phyloP scores from a whole-genome alignment of 2,888 invertebrate genomes.

The Timema podura region DNA sequence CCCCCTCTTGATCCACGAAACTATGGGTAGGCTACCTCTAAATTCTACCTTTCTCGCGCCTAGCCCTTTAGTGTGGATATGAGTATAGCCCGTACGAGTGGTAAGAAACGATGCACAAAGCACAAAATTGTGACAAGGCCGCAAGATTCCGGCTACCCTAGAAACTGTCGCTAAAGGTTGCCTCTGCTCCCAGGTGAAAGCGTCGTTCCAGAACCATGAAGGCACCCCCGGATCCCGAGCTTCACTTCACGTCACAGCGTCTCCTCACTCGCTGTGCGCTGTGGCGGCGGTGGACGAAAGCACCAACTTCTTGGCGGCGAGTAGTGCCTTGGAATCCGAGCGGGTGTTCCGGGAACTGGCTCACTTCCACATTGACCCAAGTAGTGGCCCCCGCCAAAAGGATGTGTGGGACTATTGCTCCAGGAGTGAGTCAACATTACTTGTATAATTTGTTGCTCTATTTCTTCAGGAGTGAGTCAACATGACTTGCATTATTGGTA shows the following conservation, averaged over 20 bases:
- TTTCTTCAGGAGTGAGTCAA: no score
- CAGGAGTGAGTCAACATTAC: slow-evolving; percentile 29
- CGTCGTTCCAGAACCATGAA: slow-evolving; percentile 19
- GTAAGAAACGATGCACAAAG: no score
- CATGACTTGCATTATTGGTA: no score
- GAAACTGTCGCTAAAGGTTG: background rate
- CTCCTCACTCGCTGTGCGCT: slow-evolving; percentile 54
- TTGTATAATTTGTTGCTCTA: background rate
- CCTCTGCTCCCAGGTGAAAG: slow-evolving; percentile 22
- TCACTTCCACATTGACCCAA: slow-evolving; percentile 41
- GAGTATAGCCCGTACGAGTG: no score
- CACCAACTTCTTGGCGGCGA: slow-evolving; percentile 46
- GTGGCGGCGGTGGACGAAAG: slow-evolving; percentile 57
- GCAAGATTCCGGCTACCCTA: no score
- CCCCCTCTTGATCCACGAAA: no score
- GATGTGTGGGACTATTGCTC: slow-evolving; percentile 42
- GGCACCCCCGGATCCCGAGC: slow-evolving; percentile 24
- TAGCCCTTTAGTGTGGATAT: no score
- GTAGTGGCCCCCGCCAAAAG: slow-evolving; percentile 38
- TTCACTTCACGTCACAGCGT: slow-evolving; percentile 47
- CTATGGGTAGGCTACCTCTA: no score
- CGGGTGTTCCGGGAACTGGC: slow-evolving; percentile 40
- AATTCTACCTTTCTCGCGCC: no score
- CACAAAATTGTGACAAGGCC: no score
- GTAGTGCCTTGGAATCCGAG: slow-evolving; percentile 36